Base-by-base conservation (phyloP, 1,140 invertebrate genomes). In the Helicoverpa zea region DNA sequence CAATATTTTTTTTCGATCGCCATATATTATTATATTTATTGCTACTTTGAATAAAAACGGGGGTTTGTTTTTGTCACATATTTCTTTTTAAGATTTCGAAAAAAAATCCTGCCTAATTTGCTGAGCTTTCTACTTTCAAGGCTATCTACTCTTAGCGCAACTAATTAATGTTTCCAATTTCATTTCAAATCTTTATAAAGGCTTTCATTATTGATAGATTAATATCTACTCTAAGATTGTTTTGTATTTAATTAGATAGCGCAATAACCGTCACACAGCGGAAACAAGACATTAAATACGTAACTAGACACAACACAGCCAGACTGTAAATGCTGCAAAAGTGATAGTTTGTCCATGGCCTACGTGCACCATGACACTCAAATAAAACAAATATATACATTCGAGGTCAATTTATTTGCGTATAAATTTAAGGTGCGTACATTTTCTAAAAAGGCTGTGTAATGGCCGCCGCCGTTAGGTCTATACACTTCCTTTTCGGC, bases 401-500 rank as follows among this genome's bases (percentile, higher is more conserved):
- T 75, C 54, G 73, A 75, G 73, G 73, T 75, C 73, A 75, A 61
- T 59, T 59, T 56, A 61, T 75, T 75, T 75, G 63, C 56, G 43
- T 61, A 61, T 75, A 70, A 49, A 70, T 70, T 51, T 63, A 49
- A 75, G 43, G 56, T 51, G 72, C 72, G 73, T 75, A 63, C 73
- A 75, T 75, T 75, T 75, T 75, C 56, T 63, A 61, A 75, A 75
- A 75, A 49, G 58, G 73, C 79, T 68, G 64, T 56, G 47, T 81
- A 81, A 77, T 83, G 80, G 76, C 76, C 64, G 83, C 81, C 82
- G 72, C 81, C 56, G 78, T 83, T 82, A 87, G 78, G 81, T 85
- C 80, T 80, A 82, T 81, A 68, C 72, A 84, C 84, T 92, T 92
- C 89, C 90, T 88, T 88, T 92, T 91, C 89, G 85, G 87, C 56